These are phyloP conservation scores for Cladopsammia gracilis DNA, from an alignment of 64 coral and sea anemone genomes.

Conservation along the genomic window DNA sequence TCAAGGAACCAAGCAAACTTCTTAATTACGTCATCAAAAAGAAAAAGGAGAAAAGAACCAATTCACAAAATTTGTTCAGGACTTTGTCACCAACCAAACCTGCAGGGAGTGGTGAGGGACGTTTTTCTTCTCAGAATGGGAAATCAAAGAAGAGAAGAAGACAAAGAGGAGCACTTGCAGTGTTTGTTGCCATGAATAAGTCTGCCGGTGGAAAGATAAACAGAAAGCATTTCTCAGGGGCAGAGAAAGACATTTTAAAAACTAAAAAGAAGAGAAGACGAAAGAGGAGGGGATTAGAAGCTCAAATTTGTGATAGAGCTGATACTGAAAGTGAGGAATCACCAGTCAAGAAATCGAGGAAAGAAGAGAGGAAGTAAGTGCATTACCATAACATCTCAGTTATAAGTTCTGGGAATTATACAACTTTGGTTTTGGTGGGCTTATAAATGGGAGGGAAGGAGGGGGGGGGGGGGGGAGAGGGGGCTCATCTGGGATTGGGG, in stretches of 20 bases:
- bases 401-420: too few relatives aligned
- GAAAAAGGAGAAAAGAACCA: constrained; percentile 38
- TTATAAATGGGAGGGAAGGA: too few relatives aligned
- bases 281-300: not conserved
- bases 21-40: constrained; percentile 55
- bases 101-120: not conserved
- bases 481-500: too few relatives aligned
- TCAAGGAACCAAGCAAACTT: constrained; percentile 48
- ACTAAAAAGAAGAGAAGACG: constrained; percentile 30
- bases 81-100: constrained; percentile 10
- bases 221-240: constrained; percentile 1
- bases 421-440: too few relatives aligned
- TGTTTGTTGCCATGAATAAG: constrained; percentile 56
- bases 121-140: not conserved
- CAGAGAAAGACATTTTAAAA: constrained; percentile 8
- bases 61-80: not conserved
- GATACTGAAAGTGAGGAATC: constrained; percentile 16
- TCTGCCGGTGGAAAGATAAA: constrained; percentile 17
- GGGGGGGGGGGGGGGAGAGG: too few relatives aligned
- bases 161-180: constrained; percentile 40
- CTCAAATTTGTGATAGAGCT: not conserved
- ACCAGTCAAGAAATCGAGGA: constrained; percentile 38
- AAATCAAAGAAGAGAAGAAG: constrained; percentile 10
- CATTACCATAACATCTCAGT: not conserved
- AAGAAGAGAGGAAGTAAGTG: constrained; percentile 42